Percentiles rank a stretch among this genome's conserved stretches.
These are phyloP conservation scores for Hofmannophila pseudospretella DNA, from an alignment of 2,888 invertebrate species.

Conservation along the genomic window DNA sequence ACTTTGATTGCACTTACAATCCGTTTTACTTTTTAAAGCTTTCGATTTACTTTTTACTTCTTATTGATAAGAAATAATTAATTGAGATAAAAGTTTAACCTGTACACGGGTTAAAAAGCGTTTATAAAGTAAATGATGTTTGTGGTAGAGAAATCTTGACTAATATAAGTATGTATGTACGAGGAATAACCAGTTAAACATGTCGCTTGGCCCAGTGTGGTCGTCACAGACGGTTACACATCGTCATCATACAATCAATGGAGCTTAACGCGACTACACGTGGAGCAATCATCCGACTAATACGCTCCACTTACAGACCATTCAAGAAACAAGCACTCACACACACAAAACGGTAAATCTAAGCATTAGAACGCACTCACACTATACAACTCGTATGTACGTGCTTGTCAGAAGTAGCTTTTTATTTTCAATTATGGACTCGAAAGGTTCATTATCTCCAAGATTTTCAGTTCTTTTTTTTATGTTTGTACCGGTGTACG, in stretches of 20 bases:
- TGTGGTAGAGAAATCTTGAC: conserved; percentile 3
- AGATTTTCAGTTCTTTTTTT: conserved; percentile 18
- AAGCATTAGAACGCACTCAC: not conserved
- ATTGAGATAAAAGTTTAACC: not conserved
- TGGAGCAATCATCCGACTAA: conserved; percentile 45
- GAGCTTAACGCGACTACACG: conserved; percentile 45
- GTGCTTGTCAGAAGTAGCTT: conserved; percentile 12
- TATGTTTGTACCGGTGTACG: conserved; percentile 14
- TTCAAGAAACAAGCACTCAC: conserved; percentile 47
- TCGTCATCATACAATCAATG: conserved; percentile 39
- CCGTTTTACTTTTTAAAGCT: not conserved
- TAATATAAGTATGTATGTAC: no score
- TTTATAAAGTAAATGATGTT: not conserved
- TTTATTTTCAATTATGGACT: conserved; percentile 38
- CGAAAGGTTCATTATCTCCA: conserved; percentile 25
- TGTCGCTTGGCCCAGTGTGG: conserved; percentile 3
- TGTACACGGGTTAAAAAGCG: not conserved
- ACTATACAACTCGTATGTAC: not conserved
- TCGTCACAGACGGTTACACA: conserved; percentile 40
- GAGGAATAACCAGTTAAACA: conserved; percentile 2
- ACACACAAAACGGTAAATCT: conserved; percentile 7
- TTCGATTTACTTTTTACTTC: not conserved
- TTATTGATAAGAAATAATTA: conserved; percentile 1
- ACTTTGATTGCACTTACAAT: conserved; percentile 12
- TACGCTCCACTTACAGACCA: conserved; percentile 60